Evolutionary conservation across 2,888 invertebrate genomes (phyloP).

Genomic region (Cantharis rufa): DNA sequence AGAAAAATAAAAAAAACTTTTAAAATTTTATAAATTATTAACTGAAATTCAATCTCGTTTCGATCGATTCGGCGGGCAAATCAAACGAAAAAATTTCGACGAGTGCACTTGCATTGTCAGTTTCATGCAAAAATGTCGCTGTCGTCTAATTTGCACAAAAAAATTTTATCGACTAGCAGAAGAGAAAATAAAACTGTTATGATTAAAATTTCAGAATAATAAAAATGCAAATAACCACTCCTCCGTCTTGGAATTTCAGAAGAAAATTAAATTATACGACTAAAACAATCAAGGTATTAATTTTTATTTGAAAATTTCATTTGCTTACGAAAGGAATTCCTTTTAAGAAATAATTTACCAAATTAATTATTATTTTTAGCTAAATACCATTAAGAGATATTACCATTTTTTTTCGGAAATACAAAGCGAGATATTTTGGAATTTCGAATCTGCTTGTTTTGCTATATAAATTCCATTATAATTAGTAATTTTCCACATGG

Average conservation of each 20-base stretch:
- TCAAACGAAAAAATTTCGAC: neutral
- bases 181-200: neutral
- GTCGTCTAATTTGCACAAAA: neutral
- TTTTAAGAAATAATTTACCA: neutral
- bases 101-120: neutral
- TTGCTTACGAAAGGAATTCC: constrained; percentile 5
- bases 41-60: neutral
- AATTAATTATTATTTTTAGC: neutral
- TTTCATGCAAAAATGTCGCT: neutral
- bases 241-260: constrained; percentile 23
- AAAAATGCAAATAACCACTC: constrained; percentile 39
- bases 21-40: neutral
- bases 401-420: neutral
- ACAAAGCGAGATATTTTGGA: neutral
- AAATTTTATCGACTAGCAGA: neutral
- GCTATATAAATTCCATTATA: neutral
- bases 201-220: constrained; percentile 30
- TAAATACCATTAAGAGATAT: neutral
- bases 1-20: neutral
- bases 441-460: neutral
- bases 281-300: constrained; percentile 46
- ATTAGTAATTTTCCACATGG: neutral
- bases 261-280: constrained; percentile 43
- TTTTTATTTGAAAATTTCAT: constrained; percentile 41
- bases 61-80: neutral